Evolutionary conservation across 2,797 vertebrate species (phyloP).

Genomic region (Malurus leucopterus): DNA sequence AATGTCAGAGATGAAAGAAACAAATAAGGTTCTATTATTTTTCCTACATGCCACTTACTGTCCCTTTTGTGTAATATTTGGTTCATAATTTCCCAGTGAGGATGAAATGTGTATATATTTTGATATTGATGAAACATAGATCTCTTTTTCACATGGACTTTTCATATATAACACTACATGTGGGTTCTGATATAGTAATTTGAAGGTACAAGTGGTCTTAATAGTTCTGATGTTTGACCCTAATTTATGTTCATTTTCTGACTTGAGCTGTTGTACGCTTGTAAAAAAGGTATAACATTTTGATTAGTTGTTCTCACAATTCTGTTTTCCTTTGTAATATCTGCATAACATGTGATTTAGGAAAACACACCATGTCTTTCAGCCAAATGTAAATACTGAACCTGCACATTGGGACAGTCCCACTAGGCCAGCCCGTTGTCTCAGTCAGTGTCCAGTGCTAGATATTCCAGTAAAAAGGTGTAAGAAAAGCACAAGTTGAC

Average conservation of each 20-base stretch:
- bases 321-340: neutral
- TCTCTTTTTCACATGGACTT: neutral
- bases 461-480: neutral
- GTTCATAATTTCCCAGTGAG: neutral
- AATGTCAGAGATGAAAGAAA: neutral
- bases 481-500: neutral
- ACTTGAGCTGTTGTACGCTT: neutral
- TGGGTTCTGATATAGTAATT: neutral
- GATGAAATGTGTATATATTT: neutral
- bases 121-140: neutral
- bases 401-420: neutral
- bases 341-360: neutral
- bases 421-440: neutral
- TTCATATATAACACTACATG: neutral
- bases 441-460: neutral
- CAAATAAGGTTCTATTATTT: neutral
- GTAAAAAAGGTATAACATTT: neutral
- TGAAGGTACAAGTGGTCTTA: neutral
- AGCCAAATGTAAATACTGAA: neutral
- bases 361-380: neutral
- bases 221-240: neutral
- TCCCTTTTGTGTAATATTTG: neutral
- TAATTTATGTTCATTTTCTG: neutral
- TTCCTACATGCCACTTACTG: neutral
- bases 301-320: neutral